Percentiles rank a stretch among this genome's conserved stretches.
phyloP scores from a whole-genome alignment of 1,140 invertebrate species.

The Maniola jurtina region DNA sequence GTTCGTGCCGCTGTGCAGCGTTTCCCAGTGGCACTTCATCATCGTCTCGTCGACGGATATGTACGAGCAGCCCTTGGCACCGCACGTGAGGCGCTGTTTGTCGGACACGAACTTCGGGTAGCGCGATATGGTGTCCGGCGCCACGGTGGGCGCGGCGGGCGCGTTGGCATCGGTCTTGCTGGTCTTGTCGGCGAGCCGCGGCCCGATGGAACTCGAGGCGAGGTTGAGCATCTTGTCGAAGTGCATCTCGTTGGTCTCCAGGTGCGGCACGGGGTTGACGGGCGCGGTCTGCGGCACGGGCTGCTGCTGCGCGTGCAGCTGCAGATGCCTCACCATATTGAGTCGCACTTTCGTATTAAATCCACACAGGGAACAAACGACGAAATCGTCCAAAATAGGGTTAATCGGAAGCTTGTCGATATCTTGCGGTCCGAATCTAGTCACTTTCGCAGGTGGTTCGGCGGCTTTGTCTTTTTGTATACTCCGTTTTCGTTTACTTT shows the following conservation, averaged over 20 bases:
- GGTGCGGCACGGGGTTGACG: conserved; percentile 89
- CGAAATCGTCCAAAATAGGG: conserved; percentile 81
- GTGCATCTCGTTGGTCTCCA: conserved; percentile 87
- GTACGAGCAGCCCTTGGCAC: conserved; percentile 84
- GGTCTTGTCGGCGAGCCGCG: conserved; percentile 50
- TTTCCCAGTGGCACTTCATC: conserved; percentile 85
- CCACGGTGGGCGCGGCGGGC: conserved; percentile 26
- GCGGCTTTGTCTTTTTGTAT: conserved; percentile 22
- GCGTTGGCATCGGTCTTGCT: conserved; percentile 27
- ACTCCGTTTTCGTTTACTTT: conserved; percentile 34
- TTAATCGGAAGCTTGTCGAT: conserved; percentile 82
- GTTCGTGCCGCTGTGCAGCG: conserved; percentile 82
- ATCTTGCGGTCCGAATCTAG: conserved; percentile 78
- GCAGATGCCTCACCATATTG: conserved; percentile 87
- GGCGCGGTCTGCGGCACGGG: conserved; percentile 82
- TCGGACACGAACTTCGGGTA: conserved; percentile 83
- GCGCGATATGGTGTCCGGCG: conserved; percentile 43
- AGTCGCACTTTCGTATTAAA: conserved; percentile 86
- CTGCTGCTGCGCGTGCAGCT: conserved; percentile 81
- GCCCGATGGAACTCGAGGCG: conserved; percentile 84
- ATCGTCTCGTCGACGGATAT: conserved; percentile 85
- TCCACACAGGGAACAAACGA: conserved; percentile 83
- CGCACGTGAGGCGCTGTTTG: conserved; percentile 84
- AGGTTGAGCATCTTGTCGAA: conserved; percentile 92
- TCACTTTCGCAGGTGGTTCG: conserved; percentile 34